Conservation (phyloP, 2,797 vertebrate species). For the Pangasius djambal region DNA sequence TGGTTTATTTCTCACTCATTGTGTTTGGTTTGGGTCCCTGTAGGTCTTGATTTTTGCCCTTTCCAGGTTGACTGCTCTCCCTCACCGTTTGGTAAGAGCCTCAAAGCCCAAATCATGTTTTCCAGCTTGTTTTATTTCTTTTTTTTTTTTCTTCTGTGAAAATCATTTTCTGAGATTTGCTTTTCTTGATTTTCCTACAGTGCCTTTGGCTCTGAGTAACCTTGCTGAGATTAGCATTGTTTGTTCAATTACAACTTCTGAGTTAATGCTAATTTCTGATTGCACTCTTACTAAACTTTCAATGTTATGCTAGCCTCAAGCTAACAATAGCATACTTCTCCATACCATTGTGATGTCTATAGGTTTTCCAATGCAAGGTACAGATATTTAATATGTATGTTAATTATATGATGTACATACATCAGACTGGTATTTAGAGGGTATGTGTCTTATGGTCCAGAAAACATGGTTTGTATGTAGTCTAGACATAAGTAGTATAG, state of each 20-base stretch:
- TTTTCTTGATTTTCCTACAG: neutral
- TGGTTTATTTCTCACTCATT: conserved; percentile 81
- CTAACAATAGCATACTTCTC: neutral
- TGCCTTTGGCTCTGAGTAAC: neutral
- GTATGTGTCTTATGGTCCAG: neutral
- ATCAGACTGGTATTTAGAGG: neutral
- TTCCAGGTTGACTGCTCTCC: conserved; percentile 99
- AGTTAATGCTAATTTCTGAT: neutral
- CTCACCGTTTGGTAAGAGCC: conserved; percentile 98
- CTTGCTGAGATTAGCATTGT: neutral
- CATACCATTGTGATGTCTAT: neutral
- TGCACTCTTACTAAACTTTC: neutral
- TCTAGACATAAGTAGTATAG: neutral
- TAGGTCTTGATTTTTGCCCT: conserved; percentile 99
- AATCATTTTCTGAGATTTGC: conserved; percentile 8
- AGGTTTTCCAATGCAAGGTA: neutral
- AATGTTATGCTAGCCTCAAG: neutral
- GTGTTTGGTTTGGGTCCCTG: conserved; percentile 98
- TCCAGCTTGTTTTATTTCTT: conserved; percentile 50
- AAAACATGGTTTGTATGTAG: neutral
- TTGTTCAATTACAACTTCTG: neutral
- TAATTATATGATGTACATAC: neutral
- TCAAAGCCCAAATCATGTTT: conserved; percentile 56
- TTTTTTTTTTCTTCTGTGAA: conserved; percentile 19
- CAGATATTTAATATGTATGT: neutral